Conservation (phyloP, 1,140 invertebrate genomes). For the Nylanderia fulva region DNA sequence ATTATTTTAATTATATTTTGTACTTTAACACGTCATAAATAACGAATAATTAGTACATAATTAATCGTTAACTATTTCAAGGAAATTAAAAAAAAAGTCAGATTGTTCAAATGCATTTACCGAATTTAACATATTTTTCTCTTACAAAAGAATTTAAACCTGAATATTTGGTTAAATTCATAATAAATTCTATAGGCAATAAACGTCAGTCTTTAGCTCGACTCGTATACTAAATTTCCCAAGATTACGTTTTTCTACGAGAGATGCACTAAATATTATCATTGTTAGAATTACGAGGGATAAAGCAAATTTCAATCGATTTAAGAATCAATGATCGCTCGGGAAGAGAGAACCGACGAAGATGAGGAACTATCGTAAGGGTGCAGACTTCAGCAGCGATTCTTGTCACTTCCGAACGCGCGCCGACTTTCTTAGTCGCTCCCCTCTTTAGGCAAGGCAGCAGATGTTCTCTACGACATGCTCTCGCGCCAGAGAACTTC, state of each 20-base stretch:
- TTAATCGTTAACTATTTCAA: neutral
- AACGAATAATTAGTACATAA: too few species aligned
- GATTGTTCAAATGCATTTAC: neutral
- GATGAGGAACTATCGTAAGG: constrained; percentile 49
- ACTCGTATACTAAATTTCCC: too few species aligned
- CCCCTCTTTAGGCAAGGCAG: constrained; percentile 66
- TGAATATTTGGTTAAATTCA: neutral
- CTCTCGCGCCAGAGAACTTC: constrained; percentile 60
- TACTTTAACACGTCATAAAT: too few species aligned
- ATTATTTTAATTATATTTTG: too few species aligned
- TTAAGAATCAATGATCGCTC: neutral
- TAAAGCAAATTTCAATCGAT: neutral
- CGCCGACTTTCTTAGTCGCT: constrained; percentile 42
- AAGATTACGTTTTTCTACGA: neutral
- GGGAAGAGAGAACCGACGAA: constrained; percentile 8
- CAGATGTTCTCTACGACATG: constrained; percentile 75
- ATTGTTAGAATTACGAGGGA: neutral
- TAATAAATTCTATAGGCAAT: too few species aligned
- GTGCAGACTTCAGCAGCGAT: constrained; percentile 68
- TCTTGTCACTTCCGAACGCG: constrained; percentile 70
- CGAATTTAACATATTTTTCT: neutral
- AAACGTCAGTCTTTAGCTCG: too few species aligned
- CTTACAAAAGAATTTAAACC: neutral
- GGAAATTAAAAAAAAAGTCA: neutral
- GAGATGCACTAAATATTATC: neutral